Base-by-base conservation (phyloP, 2,888 invertebrate genomes). In the Caenorhabditis angaria region DNA sequence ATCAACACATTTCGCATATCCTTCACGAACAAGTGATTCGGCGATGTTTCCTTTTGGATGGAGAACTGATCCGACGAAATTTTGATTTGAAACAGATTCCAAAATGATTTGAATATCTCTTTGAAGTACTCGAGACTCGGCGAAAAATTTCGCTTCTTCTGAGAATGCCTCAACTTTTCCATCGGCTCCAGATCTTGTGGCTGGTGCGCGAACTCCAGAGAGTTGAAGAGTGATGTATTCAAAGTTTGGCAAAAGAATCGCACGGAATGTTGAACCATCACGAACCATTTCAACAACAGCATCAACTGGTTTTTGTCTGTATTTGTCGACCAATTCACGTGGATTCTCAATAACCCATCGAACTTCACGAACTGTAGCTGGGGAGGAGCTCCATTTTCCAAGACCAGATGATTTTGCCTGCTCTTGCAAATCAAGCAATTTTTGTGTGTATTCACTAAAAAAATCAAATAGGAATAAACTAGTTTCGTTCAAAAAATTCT, bases 271-370 rank as follows among this genome's bases (percentile, higher is more conserved):
- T 35, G 95, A 95, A 0, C 97, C 97, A 89, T 99, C 97, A 65
- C 96, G 91, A 25, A 99, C 97, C 90, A 96, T 95, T 88, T 99
- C 99, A 82, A 99, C 93, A 66, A 99, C 92, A 55, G 97, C 90
- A 82, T 89, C 93, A 5, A 97, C 90, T 0, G 94, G 94, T 87
- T 94, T 93, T 47, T 93, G 92, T 74, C 92, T 92, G 78, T 92
- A 92, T 85, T 94, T 93, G 85, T 95, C 95, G 3, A 97, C 93
- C 89, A 92, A 91, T 60, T 91, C 91, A 61, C 92, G 90, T n/a
- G 92, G 91, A 88, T 94, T 94, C 18, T 97, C 97, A 53, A 94
- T 91, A 2, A 91, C 91, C 94, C 95, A 95, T 88, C 93, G 94
- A 12, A 80, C 70, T 48, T 77, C 74, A 6, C 80, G 62, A 51